Conservation (phyloP, 2,113 vertebrate genomes). For the Hystrix cristata region DNA sequence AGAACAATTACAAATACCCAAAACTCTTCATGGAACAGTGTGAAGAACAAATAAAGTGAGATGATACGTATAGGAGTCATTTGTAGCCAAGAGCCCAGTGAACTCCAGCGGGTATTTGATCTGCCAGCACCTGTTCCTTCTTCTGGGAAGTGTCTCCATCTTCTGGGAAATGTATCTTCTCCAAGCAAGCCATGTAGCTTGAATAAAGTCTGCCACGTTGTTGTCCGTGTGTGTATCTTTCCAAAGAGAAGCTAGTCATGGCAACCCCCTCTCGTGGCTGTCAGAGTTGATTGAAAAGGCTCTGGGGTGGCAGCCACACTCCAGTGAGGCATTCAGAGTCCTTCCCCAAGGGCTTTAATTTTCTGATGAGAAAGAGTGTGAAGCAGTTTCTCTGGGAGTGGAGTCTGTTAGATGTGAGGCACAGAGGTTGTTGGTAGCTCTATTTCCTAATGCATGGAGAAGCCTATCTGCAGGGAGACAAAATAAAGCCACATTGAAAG, state of each 20-base stretch:
- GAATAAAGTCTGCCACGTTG: background rate
- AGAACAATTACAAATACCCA: background rate
- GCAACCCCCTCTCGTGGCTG: background rate
- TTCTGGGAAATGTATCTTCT: constrained; percentile 18
- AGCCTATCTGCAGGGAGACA: background rate
- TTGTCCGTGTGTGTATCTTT: background rate
- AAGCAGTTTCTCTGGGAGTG: background rate
- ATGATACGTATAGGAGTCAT: background rate
- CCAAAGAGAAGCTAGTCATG: background rate
- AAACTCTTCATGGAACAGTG: background rate
- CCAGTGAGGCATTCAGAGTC: background rate
- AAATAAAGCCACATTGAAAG: constrained; percentile 43
- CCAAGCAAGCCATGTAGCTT: background rate
- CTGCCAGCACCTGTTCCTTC: background rate
- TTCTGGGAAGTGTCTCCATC: background rate
- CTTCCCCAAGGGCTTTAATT: background rate
- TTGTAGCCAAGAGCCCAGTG: background rate
- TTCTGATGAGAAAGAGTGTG: background rate
- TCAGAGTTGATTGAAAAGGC: background rate
- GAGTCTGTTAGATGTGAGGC: background rate
- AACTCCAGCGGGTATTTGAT: background rate
- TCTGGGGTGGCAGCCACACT: background rate
- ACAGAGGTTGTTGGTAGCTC: background rate
- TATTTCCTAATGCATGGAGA: background rate
- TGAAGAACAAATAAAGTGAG: background rate